Percentiles rank a stretch among this genome's conserved stretches.
Evolutionary conservation across 2,888 invertebrate species (phyloP).

Genomic region (Hofmannophila pseudospretella): DNA sequence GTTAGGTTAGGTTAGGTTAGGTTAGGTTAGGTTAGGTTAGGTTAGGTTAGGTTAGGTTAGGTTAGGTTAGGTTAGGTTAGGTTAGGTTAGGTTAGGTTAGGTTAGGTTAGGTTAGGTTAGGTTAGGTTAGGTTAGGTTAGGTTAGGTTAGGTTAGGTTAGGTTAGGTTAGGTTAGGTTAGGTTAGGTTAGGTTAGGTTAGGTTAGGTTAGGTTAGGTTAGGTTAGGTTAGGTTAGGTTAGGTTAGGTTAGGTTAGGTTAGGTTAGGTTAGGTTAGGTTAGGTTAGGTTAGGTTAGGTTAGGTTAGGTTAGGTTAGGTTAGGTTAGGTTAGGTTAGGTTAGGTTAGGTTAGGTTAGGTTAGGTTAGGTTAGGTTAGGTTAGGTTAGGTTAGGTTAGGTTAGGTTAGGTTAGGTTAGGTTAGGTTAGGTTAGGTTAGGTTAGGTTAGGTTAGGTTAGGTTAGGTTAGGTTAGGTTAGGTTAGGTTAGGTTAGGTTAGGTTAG

Average conservation of each 20-base stretch:
- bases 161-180: constrained; percentile 15
- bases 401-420: constrained; percentile 11
- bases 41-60: constrained; percentile 2
- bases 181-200: constrained; percentile 14
- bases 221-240: constrained; percentile 12
- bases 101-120: constrained; percentile 15
- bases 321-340: constrained; percentile 11
- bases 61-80: constrained; percentile 2
- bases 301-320: constrained; percentile 11
- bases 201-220: constrained; percentile 13
- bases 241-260: constrained; percentile 12
- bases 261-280: constrained; percentile 12
- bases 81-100: constrained; percentile 10
- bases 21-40: constrained; percentile 1
- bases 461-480: constrained; percentile 8
- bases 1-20: constrained; percentile 1
- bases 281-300: constrained; percentile 11
- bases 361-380: constrained; percentile 11
- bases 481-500: constrained; percentile 7
- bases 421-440: constrained; percentile 12
- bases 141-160: constrained; percentile 15
- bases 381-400: constrained; percentile 11
- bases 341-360: constrained; percentile 11
- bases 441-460: constrained; percentile 14
- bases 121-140: constrained; percentile 14